These are phyloP conservation scores for Drosophila saltans DNA, from an alignment of 1,140 invertebrate species.

Conservation along the genomic window DNA sequence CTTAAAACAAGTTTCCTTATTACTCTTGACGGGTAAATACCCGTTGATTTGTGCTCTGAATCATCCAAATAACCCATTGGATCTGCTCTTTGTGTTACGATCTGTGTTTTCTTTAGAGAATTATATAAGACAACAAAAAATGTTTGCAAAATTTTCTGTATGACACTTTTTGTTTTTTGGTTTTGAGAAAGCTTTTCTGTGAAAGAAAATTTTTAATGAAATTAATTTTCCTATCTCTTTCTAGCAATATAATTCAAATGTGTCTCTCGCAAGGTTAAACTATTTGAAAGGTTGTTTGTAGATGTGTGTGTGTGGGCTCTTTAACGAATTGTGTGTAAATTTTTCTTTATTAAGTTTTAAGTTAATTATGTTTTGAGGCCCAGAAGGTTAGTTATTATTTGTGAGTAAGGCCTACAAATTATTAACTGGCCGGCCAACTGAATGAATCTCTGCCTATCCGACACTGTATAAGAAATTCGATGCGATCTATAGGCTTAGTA, in stretches of 20 bases:
- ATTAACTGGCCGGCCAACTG: neutral
- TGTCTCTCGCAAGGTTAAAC: constrained; percentile 16
- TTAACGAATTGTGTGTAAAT: constrained; percentile 40
- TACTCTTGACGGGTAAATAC: constrained; percentile 9
- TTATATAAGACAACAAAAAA: constrained; percentile 44
- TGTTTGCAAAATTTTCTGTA: constrained; percentile 13
- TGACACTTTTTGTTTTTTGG: constrained; percentile 24
- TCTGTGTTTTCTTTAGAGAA: constrained; percentile 21
- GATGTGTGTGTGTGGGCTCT: constrained; percentile 25
- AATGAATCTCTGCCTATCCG: too few relatives aligned
- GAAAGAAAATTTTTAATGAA: constrained; percentile 49
- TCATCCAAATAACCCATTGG: neutral
- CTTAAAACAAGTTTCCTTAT: constrained; percentile 7
- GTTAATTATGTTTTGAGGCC: constrained; percentile 32
- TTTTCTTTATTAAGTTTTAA: constrained; percentile 34
- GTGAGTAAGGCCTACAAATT: constrained; percentile 32
- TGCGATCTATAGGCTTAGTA: too few relatives aligned
- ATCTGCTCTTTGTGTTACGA: constrained; percentile 32
- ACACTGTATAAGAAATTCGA: too few relatives aligned
- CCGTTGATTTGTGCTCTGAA: constrained; percentile 2
- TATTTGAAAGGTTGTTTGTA: constrained; percentile 32
- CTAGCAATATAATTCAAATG: constrained; percentile 32
- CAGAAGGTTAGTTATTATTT: constrained; percentile 17
- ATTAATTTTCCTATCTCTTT: constrained; percentile 38
- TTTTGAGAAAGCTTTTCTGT: constrained; percentile 22